Evolutionary conservation across 2,888 invertebrate species (phyloP), one percentile per base, ranked within the genome.

Genomic region (Ceratothoa steindachneri): DNA sequence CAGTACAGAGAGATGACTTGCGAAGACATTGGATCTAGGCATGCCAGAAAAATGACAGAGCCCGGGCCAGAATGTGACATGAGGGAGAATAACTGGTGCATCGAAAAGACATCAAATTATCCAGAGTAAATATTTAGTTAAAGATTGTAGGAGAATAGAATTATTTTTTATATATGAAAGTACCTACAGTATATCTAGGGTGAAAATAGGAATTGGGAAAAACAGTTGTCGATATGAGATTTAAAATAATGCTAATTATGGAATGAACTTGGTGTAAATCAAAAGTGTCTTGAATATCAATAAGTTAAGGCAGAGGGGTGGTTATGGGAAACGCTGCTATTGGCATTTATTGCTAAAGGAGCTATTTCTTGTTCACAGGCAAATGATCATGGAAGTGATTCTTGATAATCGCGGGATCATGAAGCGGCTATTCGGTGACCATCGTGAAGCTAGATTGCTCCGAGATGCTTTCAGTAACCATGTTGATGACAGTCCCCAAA

Each of bases 321-420:
- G n/a, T n/a, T n/a, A n/a, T n/a, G n/a, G n/a, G n/a, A n/a, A n/a
- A n/a, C n/a, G n/a, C n/a, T n/a, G n/a, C n/a, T n/a, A n/a, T n/a
- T n/a, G n/a, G n/a, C n/a, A n/a, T n/a, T n/a, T n/a, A n/a, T n/a
- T n/a, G n/a, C n/a, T n/a, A n/a, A n/a, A n/a, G n/a, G n/a, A n/a
- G n/a, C n/a, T n/a, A n/a, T n/a, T n/a, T n/a, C n/a, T 41, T 41
- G 5, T 41, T 15, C 41, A 15, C 41, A 41, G 41, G 41, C 7
- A 41, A 41, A 41, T 41, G 41, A 41, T 41, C 15, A 41, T 41
- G 41, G 41, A 41, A 41, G 41, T 41, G 12, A 60, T 60, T 24
- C 24, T 60, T n/a, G 60, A 60, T 24, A 60, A 60, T 60, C 19
- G 60, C 19, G 60, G 60, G 3, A 60, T 60, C 19, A 60, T 60